Conservation (phyloP, 2,113 vertebrate genomes). For the Menura novaehollandiae region DNA sequence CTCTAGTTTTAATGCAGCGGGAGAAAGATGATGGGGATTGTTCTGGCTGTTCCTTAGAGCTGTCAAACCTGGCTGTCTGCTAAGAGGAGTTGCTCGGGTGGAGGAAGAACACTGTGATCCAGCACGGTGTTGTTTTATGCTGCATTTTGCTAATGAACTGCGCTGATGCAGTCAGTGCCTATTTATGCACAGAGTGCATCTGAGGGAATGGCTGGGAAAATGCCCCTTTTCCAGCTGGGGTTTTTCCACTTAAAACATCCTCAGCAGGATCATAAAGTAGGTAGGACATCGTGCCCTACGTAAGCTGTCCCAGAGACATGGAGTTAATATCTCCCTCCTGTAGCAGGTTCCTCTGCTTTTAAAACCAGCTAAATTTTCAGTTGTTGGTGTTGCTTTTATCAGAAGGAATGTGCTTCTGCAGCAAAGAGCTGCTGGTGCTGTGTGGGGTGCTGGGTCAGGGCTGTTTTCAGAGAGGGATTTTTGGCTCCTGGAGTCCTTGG, state of each 20-base stretch:
- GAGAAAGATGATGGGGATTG: background rate
- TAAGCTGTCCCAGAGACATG: background rate
- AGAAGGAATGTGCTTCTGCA: background rate
- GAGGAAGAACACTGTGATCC: background rate
- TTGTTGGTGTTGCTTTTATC: background rate
- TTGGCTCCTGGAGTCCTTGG: background rate
- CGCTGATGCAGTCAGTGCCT: background rate
- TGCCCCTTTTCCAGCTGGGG: background rate
- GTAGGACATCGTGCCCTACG: accelerated
- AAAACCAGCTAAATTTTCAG: background rate
- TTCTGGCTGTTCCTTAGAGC: background rate
- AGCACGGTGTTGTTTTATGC: background rate
- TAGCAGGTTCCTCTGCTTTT: background rate
- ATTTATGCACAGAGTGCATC: background rate
- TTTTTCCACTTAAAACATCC: background rate
- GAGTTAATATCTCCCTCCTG: background rate
- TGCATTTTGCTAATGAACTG: background rate
- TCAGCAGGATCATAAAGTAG: background rate
- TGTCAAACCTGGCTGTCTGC: background rate
- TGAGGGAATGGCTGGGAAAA: background rate
- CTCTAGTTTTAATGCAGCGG: background rate
- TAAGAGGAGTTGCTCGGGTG: background rate
- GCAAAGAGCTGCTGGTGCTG: background rate
- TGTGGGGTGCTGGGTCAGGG: background rate
- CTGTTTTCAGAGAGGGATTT: background rate